Percentiles rank a stretch among this genome's conserved stretches.
Evolutionary conservation across 92 coral and sea anemone genomes (phyloP).

Genomic region (Phenganax marumi): DNA sequence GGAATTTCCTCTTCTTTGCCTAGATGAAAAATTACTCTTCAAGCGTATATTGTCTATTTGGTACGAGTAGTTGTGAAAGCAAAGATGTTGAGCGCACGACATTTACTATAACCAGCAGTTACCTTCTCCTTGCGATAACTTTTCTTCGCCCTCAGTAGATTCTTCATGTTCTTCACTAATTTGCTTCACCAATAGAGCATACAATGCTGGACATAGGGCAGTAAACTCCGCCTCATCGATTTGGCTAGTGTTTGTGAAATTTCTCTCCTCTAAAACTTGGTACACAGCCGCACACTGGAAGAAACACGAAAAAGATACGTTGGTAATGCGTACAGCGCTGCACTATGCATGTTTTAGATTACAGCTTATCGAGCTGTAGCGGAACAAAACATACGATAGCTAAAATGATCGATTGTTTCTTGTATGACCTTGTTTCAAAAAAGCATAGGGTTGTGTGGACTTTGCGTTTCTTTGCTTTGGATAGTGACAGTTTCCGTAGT

Average conservation of each 20-base stretch:
- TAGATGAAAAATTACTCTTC: too few species aligned
- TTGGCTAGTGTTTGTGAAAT: neutral
- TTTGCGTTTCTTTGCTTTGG: too few species aligned
- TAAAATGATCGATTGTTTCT: too few species aligned
- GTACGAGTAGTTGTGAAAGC: neutral
- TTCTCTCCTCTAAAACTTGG: constrained; percentile 13
- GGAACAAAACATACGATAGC: neutral
- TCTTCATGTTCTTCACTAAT: neutral
- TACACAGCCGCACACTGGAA: constrained; percentile 14
- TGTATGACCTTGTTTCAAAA: too few species aligned
- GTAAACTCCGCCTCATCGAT: constrained; percentile 10
- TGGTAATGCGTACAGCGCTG: too few species aligned
- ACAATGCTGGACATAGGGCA: constrained; percentile 26
- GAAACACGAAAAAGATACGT: neutral
- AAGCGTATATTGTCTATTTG: neutral
- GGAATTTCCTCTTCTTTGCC: too few species aligned
- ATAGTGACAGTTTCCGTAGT: too few species aligned
- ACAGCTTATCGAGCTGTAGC: too few species aligned
- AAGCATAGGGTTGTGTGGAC: too few species aligned
- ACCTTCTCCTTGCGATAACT: constrained; percentile 18
- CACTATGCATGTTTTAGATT: too few species aligned
- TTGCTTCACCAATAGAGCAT: constrained; percentile 20
- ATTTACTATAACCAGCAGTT: neutral
- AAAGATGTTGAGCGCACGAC: neutral
- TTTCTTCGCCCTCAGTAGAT: neutral